Evolutionary conservation across 1,140 invertebrate genomes (phyloP).

Genomic region (Babylonia areolata): DNA sequence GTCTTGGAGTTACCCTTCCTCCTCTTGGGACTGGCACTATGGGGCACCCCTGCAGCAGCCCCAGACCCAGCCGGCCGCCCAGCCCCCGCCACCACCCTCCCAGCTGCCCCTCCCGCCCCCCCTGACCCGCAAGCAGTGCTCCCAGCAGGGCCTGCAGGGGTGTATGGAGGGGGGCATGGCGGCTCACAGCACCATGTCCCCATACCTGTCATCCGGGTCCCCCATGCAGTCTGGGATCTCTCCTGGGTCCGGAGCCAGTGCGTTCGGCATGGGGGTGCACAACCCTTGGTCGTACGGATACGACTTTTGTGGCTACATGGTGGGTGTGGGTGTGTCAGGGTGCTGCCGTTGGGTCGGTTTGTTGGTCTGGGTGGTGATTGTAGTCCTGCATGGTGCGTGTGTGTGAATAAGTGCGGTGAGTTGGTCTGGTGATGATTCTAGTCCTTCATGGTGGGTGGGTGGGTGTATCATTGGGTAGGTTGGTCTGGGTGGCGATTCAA

Average conservation of each 20-base stretch:
- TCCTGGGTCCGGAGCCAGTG: neutral
- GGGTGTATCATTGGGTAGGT: no score
- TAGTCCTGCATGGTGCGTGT: no score
- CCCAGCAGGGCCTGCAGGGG: neutral
- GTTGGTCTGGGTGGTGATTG: no score
- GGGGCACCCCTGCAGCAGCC: slow-evolving; percentile 40
- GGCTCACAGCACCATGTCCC: neutral
- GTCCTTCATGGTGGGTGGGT: no score
- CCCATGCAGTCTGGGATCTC: slow-evolving; percentile 2
- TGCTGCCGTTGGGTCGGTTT: no score
- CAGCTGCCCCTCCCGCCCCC: slow-evolving; percentile 10
- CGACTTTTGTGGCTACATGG: slow-evolving; percentile 23
- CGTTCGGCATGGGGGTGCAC: neutral
- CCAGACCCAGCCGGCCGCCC: slow-evolving; percentile 14
- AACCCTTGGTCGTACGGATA: slow-evolving; percentile 30
- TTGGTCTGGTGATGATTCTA: no score
- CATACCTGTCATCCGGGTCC: neutral
- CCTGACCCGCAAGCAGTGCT: slow-evolving; percentile 27
- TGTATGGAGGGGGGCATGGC: slow-evolving; percentile 1
- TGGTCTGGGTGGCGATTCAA: no score
- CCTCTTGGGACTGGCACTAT: slow-evolving; percentile 40
- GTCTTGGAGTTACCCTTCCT: slow-evolving; percentile 28
- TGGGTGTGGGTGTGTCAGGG: no score
- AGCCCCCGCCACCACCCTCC: neutral
- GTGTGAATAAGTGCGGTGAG: no score